Evolutionary conservation across 2,888 invertebrate species (phyloP).

Genomic region (Andrena chrysosceles): DNA sequence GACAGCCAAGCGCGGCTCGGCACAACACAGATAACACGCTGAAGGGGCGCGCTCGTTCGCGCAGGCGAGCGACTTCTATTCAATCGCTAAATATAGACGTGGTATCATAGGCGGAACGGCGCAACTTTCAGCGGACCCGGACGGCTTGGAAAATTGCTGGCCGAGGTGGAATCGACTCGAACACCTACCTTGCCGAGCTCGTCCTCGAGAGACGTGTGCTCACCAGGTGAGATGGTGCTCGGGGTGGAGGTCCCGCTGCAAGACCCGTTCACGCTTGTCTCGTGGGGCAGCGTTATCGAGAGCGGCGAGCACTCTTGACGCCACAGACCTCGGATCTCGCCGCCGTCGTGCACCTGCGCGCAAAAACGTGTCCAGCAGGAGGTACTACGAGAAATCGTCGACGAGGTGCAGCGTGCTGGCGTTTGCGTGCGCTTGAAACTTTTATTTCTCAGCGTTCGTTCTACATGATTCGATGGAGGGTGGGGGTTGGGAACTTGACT

Average conservation of each 20-base stretch:
- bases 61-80: conserved; percentile 45
- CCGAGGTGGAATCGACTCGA: background rate
- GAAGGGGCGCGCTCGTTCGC: conserved; percentile 48
- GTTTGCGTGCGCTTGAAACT: background rate
- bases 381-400: conserved; percentile 54
- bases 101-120: conserved; percentile 33
- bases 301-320: conserved; percentile 82
- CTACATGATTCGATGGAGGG: conserved; percentile 18
- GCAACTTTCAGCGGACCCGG: background rate
- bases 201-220: conserved; percentile 82
- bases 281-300: conserved; percentile 81
- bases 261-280: conserved; percentile 78
- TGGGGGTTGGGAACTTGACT: background rate
- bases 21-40: conserved; percentile 59
- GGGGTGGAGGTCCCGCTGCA: conserved; percentile 85
- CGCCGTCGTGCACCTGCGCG: conserved; percentile 77
- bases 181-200: conserved; percentile 81
- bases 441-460: conserved; percentile 6
- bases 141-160: background rate
- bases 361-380: conserved; percentile 64
- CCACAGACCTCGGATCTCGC: conserved; percentile 78
- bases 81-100: conserved; percentile 72
- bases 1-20: conserved; percentile 70
- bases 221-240: conserved; percentile 85
- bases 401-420: conserved; percentile 29